phyloP scores from a whole-genome alignment of 2,113 vertebrate species.

The Hucho hucho region DNA sequence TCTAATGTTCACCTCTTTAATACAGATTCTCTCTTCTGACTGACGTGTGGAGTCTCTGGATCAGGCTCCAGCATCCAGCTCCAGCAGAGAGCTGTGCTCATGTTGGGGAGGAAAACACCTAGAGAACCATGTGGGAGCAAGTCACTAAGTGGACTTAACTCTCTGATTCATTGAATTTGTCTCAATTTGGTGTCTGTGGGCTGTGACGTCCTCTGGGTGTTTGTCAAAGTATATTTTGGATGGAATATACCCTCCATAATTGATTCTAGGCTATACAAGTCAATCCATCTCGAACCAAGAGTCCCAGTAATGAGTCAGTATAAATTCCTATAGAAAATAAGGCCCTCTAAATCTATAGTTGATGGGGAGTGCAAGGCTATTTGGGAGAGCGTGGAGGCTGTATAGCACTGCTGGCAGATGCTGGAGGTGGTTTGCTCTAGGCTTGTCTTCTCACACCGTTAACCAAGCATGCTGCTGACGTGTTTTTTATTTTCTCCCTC shows the following conservation, averaged over 20 bases:
- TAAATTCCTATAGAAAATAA: no score
- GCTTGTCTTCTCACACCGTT: neutral
- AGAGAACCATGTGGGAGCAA: neutral
- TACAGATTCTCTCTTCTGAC: conserved; percentile 2
- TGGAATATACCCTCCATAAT: neutral
- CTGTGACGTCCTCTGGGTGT: neutral
- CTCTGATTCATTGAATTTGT: neutral
- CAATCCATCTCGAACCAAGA: neutral
- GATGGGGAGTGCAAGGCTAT: no score
- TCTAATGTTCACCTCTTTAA: conserved; percentile 1
- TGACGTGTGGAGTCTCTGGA: neutral
- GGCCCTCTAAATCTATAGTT: no score
- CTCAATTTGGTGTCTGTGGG: neutral
- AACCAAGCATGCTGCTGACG: neutral
- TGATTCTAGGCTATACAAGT: neutral
- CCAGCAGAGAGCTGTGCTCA: neutral
- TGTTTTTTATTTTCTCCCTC: conserved; percentile 29
- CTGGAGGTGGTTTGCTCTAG: conserved; percentile 5
- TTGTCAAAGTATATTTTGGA: neutral
- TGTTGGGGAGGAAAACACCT: neutral
- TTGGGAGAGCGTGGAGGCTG: neutral
- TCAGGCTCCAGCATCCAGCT: conserved; percentile 2
- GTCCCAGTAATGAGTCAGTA: no score
- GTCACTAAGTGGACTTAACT: neutral
- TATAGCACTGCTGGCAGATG: neutral